Conservation (phyloP, 2,888 invertebrate species). For the Penaeus monodon region DNA sequence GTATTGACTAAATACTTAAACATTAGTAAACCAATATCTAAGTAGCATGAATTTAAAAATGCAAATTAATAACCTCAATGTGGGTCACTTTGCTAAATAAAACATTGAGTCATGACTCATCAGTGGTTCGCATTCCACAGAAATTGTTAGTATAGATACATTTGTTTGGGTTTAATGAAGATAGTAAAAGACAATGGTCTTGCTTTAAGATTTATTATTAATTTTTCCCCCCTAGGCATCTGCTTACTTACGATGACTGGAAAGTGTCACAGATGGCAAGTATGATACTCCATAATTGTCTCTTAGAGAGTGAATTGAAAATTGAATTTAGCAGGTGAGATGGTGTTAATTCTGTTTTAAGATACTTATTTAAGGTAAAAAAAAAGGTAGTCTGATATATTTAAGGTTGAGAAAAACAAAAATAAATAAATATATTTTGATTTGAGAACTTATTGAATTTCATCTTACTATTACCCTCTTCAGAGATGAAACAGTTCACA, state of each 20-base stretch:
- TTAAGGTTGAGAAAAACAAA: neutral
- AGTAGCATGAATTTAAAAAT: no score
- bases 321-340: constrained; percentile 33
- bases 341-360: neutral
- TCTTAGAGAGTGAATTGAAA: constrained; percentile 28
- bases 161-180: no score
- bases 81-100: no score
- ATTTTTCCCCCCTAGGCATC: constrained; percentile 1
- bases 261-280: constrained; percentile 32
- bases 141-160: no score
- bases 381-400: neutral
- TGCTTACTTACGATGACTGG: constrained; percentile 36
- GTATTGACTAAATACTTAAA: no score
- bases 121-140: no score
- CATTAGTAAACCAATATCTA: no score
- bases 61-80: no score
- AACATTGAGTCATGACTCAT: no score
- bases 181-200: no score
- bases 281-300: constrained; percentile 50
- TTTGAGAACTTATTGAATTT: neutral
- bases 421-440: neutral
- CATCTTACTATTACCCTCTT: neutral
- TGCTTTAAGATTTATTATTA: no score
- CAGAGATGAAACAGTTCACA: constrained; percentile 2
- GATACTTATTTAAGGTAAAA: neutral